Conservation (phyloP, 2,113 vertebrate species). For the Cinclus cinclus region DNA sequence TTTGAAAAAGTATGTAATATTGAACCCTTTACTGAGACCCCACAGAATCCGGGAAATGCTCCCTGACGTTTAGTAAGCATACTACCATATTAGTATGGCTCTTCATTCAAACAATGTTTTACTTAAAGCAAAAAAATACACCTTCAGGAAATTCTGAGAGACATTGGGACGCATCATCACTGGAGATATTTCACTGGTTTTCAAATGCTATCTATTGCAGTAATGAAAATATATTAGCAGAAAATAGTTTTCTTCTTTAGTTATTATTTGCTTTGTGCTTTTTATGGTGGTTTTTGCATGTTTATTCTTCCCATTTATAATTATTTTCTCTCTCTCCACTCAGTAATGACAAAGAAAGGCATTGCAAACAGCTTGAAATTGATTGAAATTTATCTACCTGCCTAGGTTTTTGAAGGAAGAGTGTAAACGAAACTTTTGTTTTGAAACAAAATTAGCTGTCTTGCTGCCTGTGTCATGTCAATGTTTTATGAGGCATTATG, state of each 20-base stretch:
- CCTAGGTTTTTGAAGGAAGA: not conserved
- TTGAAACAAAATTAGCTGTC: not conserved
- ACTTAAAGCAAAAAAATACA: not conserved
- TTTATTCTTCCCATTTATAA: not conserved
- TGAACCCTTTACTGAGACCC: not conserved
- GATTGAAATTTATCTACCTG: not conserved
- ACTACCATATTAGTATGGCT: not conserved
- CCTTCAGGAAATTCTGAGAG: not conserved
- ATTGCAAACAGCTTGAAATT: not conserved
- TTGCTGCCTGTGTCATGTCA: not conserved
- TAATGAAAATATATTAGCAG: not conserved
- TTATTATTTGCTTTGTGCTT: not conserved
- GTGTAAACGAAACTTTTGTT: not conserved
- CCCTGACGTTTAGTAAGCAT: not conserved
- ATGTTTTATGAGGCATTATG: not conserved
- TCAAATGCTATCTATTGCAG: not conserved
- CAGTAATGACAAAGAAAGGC: not conserved
- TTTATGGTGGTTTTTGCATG: not conserved
- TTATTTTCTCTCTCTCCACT: not conserved
- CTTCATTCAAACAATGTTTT: not conserved
- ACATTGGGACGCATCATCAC: accelerated
- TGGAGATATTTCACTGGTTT: not conserved
- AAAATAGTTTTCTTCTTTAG: not conserved
- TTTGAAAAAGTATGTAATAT: not conserved
- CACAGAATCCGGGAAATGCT: not conserved